Base-by-base conservation (phyloP, 2,113 vertebrate species). In the Paradoxurus hermaphroditus region DNA sequence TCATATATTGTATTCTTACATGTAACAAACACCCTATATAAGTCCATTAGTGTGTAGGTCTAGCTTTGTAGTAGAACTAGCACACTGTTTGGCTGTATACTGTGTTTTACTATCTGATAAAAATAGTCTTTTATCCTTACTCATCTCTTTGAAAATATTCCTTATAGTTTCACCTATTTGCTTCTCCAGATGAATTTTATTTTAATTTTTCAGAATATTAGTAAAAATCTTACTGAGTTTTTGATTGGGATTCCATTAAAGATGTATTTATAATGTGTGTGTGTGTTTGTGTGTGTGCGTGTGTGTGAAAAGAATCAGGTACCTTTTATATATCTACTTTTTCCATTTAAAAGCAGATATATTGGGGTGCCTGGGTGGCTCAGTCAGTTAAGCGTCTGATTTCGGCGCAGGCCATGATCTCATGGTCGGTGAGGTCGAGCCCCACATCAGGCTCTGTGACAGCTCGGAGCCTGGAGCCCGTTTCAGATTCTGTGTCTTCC, bases 191-290 rank as follows among this genome's bases (percentile, higher is more conserved):
- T 63, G 15, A 67, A 94, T 75, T 86, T 49, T 70, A 59, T 73
- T 96, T 91, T 88, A 81, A 82, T 94, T 90, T 97, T 97, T 16
- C 39, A 84, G 51, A 79, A 75, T 77, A 27, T 31, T 75, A 93
- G 68, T 51, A 95, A 68, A 65, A 62, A n/a, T 86, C 18, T 84
- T 95, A 11, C 27, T 62, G 34, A 41, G 27, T 19, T 86, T 97
- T 93, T 94, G 44, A 82, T 41, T 89, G 31, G 23, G 7, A 46
- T 81, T 90, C 51, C 51, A n/a, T 70, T 94, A 68, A 73, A 92
- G 6, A 82, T 14, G 34, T 4, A n/a, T 29, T 25, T 77, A 46
- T 62, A 63, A 34, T 63, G 21, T 41, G 6, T 73, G 12, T 90
- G 31, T 56, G 53, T 59, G 56, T 59, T 19, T 23, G 21, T 59